Evolutionary conservation across 2,797 vertebrate species (phyloP), one percentile per base, ranked within the genome.

Genomic region (Picus viridis): DNA sequence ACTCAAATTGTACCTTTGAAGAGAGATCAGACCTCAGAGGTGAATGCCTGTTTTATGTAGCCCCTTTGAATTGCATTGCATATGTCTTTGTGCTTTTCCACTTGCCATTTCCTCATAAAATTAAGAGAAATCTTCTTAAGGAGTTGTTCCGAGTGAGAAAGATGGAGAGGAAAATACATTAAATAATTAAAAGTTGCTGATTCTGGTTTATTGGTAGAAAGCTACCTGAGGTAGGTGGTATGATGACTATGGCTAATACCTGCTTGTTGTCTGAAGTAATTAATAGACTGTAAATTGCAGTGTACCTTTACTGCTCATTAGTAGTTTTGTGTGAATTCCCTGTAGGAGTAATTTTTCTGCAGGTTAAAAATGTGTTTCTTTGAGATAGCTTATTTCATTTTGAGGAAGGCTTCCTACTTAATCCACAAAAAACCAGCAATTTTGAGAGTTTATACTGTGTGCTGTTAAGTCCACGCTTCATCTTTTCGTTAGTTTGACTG

Each of bases 231-330:
- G n/a, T 88, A 62, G 23, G 47, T 81, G 49, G 26, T 69, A 27
- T 64, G 65, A 81, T 82, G 63, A 24, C 80, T 65, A 2, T 63
- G 26, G 24, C 43, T 88, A 61, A 67, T 82, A 90, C 51, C 86
- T 79, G n/a, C 70, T 86, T 93, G 58, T 88, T 94, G 23, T 78
- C 76, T 83, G 86, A 78, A 88, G 24, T 78, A 91, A 89, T 91
- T 81, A 86, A 63, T 81, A 88, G 88, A 29, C 63, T 78, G 32
- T 90, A 63, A 88, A 88, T 88, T 95, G 53, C 23, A 16, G 15
- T 86, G 51, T 89, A 74, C 20, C 51, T 89, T 93, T 86, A 49
- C 29, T 91, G 56, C 73, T 92, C 67, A 59, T 90, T 90, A 92
- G 62, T 89, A 80, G 34, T 70, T 93, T 64, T 83, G 23, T 83